These are phyloP conservation scores for Ennomos fuscantarius DNA, from an alignment of 2,888 invertebrate genomes.

Conservation along the genomic window DNA sequence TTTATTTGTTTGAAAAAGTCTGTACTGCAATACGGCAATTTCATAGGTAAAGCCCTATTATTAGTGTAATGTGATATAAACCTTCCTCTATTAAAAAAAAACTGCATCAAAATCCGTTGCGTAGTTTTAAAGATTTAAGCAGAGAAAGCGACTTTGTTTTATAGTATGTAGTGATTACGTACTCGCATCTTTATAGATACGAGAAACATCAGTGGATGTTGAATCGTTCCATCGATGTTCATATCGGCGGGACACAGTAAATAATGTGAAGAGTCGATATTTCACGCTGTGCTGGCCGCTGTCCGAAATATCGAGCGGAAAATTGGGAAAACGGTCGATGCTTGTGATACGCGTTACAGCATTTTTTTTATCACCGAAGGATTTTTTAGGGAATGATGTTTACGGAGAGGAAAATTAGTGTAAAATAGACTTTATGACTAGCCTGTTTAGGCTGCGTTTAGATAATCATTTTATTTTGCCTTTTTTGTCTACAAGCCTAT, in stretches of 20 bases:
- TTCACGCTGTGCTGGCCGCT: slow-evolving; percentile 18
- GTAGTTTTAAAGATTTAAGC: too few relatives aligned
- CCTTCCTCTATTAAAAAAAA: too few relatives aligned
- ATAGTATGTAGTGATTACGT: neutral
- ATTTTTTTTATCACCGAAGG: slow-evolving; percentile 31
- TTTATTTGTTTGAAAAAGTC: too few relatives aligned
- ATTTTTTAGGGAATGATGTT: slow-evolving; percentile 11
- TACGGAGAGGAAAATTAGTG: neutral
- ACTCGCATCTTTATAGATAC: neutral
- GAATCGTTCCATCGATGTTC: slow-evolving; percentile 3
- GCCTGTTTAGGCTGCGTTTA: too few relatives aligned
- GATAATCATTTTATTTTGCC: too few relatives aligned
- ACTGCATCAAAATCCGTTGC: too few relatives aligned
- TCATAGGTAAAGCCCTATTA: too few relatives aligned
- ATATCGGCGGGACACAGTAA: slow-evolving; percentile 13
- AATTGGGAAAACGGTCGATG: slow-evolving; percentile 18
- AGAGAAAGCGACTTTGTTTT: too few relatives aligned
- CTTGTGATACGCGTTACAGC: slow-evolving; percentile 9
- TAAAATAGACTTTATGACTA: neutral
- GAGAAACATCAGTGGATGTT: slow-evolving; percentile 11
- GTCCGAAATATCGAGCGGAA: slow-evolving; percentile 24
- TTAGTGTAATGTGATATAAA: too few relatives aligned
- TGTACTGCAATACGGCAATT: too few relatives aligned
- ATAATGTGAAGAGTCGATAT: slow-evolving; percentile 28
- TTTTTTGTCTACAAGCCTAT: too few relatives aligned